Evolutionary conservation across 2,797 vertebrate genomes (phyloP), one percentile per base, ranked within the genome.

Genomic region (Cirrhinus mrigala): DNA sequence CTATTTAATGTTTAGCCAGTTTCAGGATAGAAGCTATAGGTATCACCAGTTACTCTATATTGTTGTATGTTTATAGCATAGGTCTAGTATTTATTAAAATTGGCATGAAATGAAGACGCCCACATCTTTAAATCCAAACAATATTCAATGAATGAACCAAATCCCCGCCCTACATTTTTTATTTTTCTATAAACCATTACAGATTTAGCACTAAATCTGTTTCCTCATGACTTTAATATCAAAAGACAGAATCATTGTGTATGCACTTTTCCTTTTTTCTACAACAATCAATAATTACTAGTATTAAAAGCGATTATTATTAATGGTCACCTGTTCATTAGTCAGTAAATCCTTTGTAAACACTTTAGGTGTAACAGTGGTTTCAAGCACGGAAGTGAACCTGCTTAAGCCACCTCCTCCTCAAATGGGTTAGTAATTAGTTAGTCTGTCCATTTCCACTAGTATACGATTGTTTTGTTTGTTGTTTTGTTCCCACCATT

Each of bases 291-390:
- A 68, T 68, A 22, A 20, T 22, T 68, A 1, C 37, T 14, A 14
- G 37, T 44, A 44, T 44, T 73, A 27, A 18, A 22, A 27, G 10
- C 44, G 15, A 10, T 48, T 73, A 48, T 71, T 24, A 46, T 71
- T 71, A 15, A 46, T 70, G 27, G 70, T 73, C 24, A 73, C n/a
- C n/a, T 27, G 40, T 71, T 44, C 40, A n/a, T 71, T 71, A 71
- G 6, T 71, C 40, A 46, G 2, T 24, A 16, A n/a, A 46, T 71
- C 6, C 12, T n/a, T 12, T 46, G 44, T 24, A 27, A 48, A 27
- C n/a, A 16, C n/a, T 48, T 46, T n/a, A 71, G 14, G 44, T 73
- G 14, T 48, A 50, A 50, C 46, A 24, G n/a, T 73, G 70, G 15
- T 16, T 73, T 73, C 27, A 7, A 3, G 64, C 33, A 16, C 64